These are phyloP conservation scores for Aspidapion aeneum DNA, from an alignment of 2,888 invertebrate species.

Conservation along the genomic window DNA sequence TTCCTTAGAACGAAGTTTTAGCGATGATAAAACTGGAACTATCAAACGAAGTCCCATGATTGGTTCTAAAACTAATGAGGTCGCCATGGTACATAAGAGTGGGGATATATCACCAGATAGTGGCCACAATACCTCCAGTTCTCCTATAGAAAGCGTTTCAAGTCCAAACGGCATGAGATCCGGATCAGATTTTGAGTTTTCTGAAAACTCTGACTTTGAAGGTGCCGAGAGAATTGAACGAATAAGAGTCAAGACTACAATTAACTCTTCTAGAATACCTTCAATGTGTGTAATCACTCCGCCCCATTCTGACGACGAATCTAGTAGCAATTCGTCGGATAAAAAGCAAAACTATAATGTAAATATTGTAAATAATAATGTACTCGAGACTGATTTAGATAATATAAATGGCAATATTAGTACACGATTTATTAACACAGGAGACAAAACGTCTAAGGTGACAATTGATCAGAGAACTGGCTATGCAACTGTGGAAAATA, in stretches of 20 bases:
- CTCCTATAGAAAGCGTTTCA: conserved; percentile 71
- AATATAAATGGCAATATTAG: conserved; percentile 30
- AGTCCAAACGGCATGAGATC: conserved; percentile 68
- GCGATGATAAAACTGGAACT: conserved; percentile 46
- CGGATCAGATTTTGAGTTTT: conserved; percentile 76
- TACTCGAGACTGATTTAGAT: conserved; percentile 23
- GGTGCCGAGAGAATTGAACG: conserved; percentile 85
- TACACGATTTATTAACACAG: conserved; percentile 27
- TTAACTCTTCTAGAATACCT: conserved; percentile 83
- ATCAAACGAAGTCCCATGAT: conserved; percentile 44
- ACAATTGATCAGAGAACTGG: conserved; percentile 45
- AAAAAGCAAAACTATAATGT: conserved; percentile 24
- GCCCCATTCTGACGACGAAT: conserved; percentile 83
- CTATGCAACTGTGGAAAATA: conserved; percentile 44
- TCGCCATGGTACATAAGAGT: conserved; percentile 60
- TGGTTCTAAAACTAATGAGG: conserved; percentile 54
- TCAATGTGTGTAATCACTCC: conserved; percentile 92
- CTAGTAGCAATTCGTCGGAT: conserved; percentile 44
- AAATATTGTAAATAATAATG: conserved; percentile 24
- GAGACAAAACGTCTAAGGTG: conserved; percentile 38
- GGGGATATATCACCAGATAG: conserved; percentile 78
- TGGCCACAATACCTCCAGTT: conserved; percentile 77
- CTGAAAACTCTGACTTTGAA: conserved; percentile 83
- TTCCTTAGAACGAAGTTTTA: conserved; percentile 44
- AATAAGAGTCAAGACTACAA: conserved; percentile 80